Evolutionary conservation across 2,797 vertebrate genomes (phyloP), one percentile per base, ranked within the genome.

Genomic region (Spinus olivaceus): DNA sequence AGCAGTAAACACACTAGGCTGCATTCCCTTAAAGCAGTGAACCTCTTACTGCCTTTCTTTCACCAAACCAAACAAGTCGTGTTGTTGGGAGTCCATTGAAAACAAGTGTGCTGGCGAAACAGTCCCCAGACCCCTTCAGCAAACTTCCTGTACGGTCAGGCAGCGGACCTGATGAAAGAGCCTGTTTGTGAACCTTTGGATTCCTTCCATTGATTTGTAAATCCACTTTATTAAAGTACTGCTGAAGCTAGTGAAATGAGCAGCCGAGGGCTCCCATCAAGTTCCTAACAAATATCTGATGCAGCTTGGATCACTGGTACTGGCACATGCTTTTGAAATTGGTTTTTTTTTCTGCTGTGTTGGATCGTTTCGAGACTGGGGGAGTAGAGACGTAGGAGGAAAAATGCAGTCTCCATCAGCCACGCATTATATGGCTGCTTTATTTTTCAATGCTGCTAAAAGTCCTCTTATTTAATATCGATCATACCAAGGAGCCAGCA

Each of bases 391-490:
- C 42, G 35, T 35, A 9, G 49, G 16, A 46, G 7, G 44, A 3
- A 10, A 15, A 32, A 37, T 27, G 25, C 85, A 42, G 66, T 49
- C 76, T 84, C 90, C 86, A 70, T 88, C 91, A 96, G 92, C 77
- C 90, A 57, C 82, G 37, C 67, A 66, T 95, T 96, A 95, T 81
- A 69, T 27, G 90, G 86, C 96, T 94, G 85, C 96, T 94, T 95
- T 94, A 89, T 95, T 96, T 96, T 94, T 92, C 85, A 88, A 51
- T 33, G 89, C 94, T 93, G 95, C 97, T 97, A 97, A 97, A 97
- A 96, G 90, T 84, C 94, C 90, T 95, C 82, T 97, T 98, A 97
- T 97, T 97, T 98, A 96, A 96, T 97, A 97, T 97, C 96, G 97
- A 97, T 97, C 91, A 91, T 92, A 95, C 82, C 86, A 93, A 94